These are phyloP conservation scores for Rhipidura dahli DNA, from an alignment of 2,113 vertebrate species.

Conservation along the genomic window DNA sequence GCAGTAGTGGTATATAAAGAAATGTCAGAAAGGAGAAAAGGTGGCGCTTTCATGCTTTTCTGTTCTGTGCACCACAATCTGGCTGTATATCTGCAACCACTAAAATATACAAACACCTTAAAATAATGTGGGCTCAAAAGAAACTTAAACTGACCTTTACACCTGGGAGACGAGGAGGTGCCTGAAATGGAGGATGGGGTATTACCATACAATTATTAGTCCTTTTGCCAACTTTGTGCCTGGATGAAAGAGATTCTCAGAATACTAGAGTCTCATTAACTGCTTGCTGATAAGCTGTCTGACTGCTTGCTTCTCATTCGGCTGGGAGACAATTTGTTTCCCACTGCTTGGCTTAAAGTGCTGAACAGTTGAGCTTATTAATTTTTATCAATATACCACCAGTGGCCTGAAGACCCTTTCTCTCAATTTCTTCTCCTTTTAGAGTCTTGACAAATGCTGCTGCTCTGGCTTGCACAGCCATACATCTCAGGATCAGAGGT, in stretches of 20 bases:
- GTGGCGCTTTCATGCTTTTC: background rate
- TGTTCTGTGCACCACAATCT: background rate
- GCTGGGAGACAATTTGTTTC: background rate
- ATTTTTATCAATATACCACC: background rate
- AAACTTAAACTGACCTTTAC: background rate
- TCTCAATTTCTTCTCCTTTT: background rate
- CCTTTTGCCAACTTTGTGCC: background rate
- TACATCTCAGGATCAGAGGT: background rate
- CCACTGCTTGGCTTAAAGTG: background rate
- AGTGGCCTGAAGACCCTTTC: background rate
- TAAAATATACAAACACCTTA: background rate
- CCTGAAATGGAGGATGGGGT: background rate
- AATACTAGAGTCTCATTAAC: background rate
- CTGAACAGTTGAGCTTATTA: background rate
- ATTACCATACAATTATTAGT: background rate
- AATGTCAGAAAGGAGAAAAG: background rate
- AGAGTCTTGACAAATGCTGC: background rate
- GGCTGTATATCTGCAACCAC: background rate
- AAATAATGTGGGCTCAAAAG: background rate
- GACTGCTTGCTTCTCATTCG: background rate
- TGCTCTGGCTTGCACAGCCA: background rate
- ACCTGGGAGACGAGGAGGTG: background rate
- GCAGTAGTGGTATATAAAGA: background rate
- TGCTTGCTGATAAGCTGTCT: background rate
- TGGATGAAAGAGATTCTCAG: background rate